Percentiles rank a stretch among this genome's conserved stretches.
These are phyloP conservation scores for Mycetomoellerius zeteki DNA, from an alignment of 1,140 invertebrate genomes.

Conservation along the genomic window DNA sequence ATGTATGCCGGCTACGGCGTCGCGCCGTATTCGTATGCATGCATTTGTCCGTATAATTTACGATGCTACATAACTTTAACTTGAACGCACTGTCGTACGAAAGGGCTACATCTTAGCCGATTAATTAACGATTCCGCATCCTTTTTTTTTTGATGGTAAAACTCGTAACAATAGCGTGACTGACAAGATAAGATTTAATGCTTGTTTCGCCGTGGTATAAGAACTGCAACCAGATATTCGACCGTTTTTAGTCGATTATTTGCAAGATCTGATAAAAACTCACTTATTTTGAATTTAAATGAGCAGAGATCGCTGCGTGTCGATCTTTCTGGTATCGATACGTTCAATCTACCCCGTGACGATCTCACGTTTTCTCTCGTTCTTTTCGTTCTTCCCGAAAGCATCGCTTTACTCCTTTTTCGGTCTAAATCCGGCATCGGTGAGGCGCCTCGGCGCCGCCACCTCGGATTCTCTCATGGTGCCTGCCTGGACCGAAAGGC, in stretches of 20 bases:
- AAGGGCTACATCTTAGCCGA: background rate
- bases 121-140: slow-evolving; percentile 32
- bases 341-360: background rate
- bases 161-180: background rate
- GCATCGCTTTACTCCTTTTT: slow-evolving; percentile 75
- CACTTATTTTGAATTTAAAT: background rate
- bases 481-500: slow-evolving; percentile 67
- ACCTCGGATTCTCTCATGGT: slow-evolving; percentile 70
- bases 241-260: background rate
- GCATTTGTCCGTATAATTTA: slow-evolving; percentile 68
- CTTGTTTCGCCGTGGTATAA: background rate
- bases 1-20: slow-evolving; percentile 65
- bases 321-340: background rate
- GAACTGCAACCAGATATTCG: background rate
- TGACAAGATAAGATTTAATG: background rate
- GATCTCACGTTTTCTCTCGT: slow-evolving; percentile 33
- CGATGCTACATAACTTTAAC: slow-evolving; percentile 22
- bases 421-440: slow-evolving; percentile 81
- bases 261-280: background rate
- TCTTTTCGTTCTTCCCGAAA: slow-evolving; percentile 58
- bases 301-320: background rate
- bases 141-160: background rate
- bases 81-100: background rate
- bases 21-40: slow-evolving; percentile 39
- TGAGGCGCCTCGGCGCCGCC: slow-evolving; percentile 73